Evolutionary conservation across 2,888 invertebrate genomes (phyloP).

Genomic region (Chelonus formosanus): DNA sequence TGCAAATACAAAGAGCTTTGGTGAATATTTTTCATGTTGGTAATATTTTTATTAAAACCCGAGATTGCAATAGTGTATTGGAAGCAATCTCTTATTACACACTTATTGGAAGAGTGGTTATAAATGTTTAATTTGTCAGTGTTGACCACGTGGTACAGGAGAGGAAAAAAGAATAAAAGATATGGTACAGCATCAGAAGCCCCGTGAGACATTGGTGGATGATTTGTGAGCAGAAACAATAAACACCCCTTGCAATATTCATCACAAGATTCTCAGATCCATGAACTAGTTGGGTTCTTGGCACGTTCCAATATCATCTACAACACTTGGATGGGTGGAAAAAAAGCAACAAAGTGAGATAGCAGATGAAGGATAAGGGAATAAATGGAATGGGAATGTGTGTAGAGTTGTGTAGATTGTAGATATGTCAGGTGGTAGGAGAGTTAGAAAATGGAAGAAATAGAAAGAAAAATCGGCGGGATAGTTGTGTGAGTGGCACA

Average conservation of each 20-base stretch:
- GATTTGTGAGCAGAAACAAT: conserved; percentile 65
- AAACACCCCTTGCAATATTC: conserved; percentile 64
- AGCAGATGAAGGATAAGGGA: conserved; percentile 35
- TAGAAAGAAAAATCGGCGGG: conserved; percentile 25
- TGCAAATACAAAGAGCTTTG: no score
- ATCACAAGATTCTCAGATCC: conserved; percentile 54
- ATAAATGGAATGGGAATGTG: conserved; percentile 5
- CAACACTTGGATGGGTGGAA: no score
- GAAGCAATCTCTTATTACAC: conserved; percentile 3
- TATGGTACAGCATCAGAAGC: conserved; percentile 46
- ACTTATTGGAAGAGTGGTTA: conserved; percentile 32
- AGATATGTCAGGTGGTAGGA: no score
- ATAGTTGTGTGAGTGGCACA: conserved; percentile 1
- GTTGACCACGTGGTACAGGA: conserved; percentile 42
- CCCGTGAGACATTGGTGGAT: conserved; percentile 63
- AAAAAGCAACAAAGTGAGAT: conserved; percentile 22
- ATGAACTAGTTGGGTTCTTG: conserved; percentile 42
- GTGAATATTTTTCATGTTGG: no score
- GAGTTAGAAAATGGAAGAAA: conserved; percentile 34
- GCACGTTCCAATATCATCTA: conserved; percentile 40
- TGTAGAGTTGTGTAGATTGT: no score
- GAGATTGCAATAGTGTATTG: background rate
- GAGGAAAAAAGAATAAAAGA: conserved; percentile 57
- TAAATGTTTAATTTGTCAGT: conserved; percentile 16
- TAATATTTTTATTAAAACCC: no score